phyloP scores from a whole-genome alignment of 2,888 invertebrate genomes.

The Pristionchus mayeri region DNA sequence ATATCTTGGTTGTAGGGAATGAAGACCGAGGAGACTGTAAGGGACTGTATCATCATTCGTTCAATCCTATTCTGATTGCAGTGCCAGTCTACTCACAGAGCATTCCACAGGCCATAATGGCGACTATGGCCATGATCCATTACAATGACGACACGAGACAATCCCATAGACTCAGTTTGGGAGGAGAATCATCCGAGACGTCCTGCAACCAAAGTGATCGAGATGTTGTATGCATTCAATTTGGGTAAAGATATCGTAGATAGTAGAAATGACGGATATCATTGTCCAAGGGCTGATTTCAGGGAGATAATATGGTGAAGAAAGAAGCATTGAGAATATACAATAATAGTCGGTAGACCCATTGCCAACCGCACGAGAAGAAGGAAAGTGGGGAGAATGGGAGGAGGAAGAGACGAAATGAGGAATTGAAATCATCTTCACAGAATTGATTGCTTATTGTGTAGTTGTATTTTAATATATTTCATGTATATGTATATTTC shows the following conservation, averaged over 20 bases:
- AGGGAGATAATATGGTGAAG: background rate
- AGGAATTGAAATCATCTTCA: too few relatives aligned
- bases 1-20: too few relatives aligned
- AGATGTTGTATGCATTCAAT: background rate
- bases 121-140: background rate
- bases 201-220: background rate
- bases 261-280: background rate
- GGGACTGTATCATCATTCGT: too few relatives aligned
- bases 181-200: background rate
- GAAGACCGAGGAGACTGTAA: too few relatives aligned
- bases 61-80: too few relatives aligned
- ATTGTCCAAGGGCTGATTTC: too few relatives aligned
- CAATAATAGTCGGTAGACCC: background rate
- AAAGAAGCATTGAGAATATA: background rate
- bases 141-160: background rate
- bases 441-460: too few relatives aligned
- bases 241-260: background rate
- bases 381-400: background rate
- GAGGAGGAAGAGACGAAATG: background rate
- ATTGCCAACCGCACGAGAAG: background rate
- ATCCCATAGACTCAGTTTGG: background rate
- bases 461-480: too few relatives aligned
- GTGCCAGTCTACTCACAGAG: background rate
- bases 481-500: too few relatives aligned
- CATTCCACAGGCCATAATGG: slow-evolving; percentile 9